Evolutionary conservation across 1,140 invertebrate species (phyloP).

Genomic region (Drosophila nasuta): DNA sequence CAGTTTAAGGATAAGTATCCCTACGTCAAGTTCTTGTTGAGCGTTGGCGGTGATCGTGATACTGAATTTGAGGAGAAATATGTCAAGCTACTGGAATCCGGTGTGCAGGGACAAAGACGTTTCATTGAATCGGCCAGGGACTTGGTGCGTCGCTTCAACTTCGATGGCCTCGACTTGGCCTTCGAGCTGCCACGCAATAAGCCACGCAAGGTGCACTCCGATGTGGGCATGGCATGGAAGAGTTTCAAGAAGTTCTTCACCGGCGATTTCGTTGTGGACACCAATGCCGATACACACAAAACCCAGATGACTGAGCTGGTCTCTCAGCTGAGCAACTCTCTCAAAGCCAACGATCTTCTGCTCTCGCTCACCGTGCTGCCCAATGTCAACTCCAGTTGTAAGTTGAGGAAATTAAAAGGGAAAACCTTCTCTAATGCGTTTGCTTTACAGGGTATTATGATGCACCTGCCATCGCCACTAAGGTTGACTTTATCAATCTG

Average conservation of each 20-base stretch:
- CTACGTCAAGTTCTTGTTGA: slow-evolving; percentile 90
- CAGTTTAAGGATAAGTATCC: slow-evolving; percentile 90
- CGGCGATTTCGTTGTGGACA: slow-evolving; percentile 89
- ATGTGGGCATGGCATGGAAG: slow-evolving; percentile 89
- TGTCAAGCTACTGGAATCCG: slow-evolving; percentile 87
- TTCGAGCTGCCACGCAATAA: slow-evolving; percentile 93
- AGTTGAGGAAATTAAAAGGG: slow-evolving; percentile 59
- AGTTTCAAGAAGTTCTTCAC: slow-evolving; percentile 90
- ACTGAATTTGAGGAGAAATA: slow-evolving; percentile 85
- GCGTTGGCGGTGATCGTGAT: slow-evolving; percentile 92
- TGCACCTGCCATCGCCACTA: slow-evolving; percentile 88
- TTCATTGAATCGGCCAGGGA: slow-evolving; percentile 91
- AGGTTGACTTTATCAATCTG: slow-evolving; percentile 92
- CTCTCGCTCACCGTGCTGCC: slow-evolving; percentile 90
- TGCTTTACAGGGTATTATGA: slow-evolving; percentile 93
- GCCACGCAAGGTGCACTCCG: slow-evolving; percentile 90
- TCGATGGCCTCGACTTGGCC: slow-evolving; percentile 93
- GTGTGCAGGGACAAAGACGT: slow-evolving; percentile 88
- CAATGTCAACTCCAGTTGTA: slow-evolving; percentile 91
- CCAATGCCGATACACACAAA: slow-evolving; percentile 90
- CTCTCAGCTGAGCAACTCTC: slow-evolving; percentile 89
- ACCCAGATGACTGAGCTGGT: slow-evolving; percentile 90
- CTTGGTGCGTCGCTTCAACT: slow-evolving; percentile 90
- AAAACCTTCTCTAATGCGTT: background rate
- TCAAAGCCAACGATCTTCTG: slow-evolving; percentile 87